Base-by-base conservation (phyloP, 2,113 vertebrate species). In the Willisornis vidua region DNA sequence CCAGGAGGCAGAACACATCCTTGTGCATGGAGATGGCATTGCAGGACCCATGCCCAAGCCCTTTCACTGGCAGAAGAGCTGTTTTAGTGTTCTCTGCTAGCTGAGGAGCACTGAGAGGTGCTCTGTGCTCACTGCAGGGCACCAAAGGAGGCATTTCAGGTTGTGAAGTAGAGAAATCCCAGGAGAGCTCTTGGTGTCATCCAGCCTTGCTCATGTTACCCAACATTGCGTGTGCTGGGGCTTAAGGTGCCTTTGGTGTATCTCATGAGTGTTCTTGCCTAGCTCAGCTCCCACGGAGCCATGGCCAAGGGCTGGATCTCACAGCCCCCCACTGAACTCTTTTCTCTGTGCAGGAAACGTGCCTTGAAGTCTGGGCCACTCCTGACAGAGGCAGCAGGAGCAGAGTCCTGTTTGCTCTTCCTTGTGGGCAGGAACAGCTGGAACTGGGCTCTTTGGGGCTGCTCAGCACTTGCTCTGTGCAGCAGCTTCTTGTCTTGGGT, bases 401-500 rank as follows among this genome's bases (percentile, higher is more conserved):
- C 55, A 57, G 66, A n/a, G 29, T 48, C 52, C 26, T 24, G 19
- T 71, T 86, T 76, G 89, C 78, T 63, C 37, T 65, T n/a, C 15
- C 49, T 78, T 29, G 0, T 46, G 3, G 4, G 74, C n/a, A 77
- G 78, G 65, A 71, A 6, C 7, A 5, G 67, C 71, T n/a, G 48
- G 33, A 31, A 13, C 61, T 3, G 9, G 22, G 6, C 35, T 49
- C 12, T 59, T 70, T 72, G 85, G 31, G 81, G 6, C 46, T 73
- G 46, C 72, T 87, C 3, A 1, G 49, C 1, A 0, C 65, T 57
- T 26, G 1, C 1, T 4, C 80, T 66, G 55, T 2, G 1, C 70
- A 41, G 61, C 62, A 54, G 3, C 48, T 58, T 66, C 77, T 83
- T 61, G 28, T 68, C 65, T 25, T 7, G 48, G 37, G 26, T 62